A percentile compares a stretch with the other conserved stretches of the same genome.
phyloP scores from a whole-genome alignment of 2,797 vertebrate species.

The Menidia menidia region DNA sequence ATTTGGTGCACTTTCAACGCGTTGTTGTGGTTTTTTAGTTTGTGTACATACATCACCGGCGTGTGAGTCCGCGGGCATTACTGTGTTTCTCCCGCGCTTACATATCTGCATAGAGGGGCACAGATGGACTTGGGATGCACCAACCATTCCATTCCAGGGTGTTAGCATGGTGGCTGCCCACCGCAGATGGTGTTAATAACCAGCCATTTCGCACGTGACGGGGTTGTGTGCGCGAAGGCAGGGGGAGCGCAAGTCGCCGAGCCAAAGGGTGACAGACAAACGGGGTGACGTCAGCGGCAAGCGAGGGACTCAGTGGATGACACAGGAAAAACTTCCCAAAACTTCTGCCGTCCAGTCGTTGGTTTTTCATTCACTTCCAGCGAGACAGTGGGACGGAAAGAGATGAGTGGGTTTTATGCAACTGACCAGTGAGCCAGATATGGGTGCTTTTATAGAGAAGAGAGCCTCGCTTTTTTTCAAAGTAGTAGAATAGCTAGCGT shows the following conservation, averaged over 20 bases:
- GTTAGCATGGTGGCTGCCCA: constrained; percentile 43
- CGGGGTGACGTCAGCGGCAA: constrained; percentile 10
- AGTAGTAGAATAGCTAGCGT: constrained; percentile 13
- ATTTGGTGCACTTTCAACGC: constrained; percentile 1
- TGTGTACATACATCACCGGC: constrained; percentile 2
- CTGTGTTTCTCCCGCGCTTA: constrained; percentile 17
- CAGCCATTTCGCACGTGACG: constrained; percentile 51
- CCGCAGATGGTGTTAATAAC: constrained; percentile 66
- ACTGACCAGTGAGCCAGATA: constrained; percentile 61
- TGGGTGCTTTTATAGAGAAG: constrained; percentile 57
- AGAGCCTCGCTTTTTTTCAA: constrained; percentile 40
- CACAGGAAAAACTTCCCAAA: background rate
- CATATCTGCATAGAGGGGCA: constrained; percentile 37
- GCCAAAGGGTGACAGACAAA: background rate
- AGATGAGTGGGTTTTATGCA: constrained; percentile 61
- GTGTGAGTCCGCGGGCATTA: constrained; percentile 13
- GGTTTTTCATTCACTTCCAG: constrained; percentile 33
- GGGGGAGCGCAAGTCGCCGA: constrained; percentile 30
- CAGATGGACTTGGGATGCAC: constrained; percentile 57
- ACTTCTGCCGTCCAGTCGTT: constrained; percentile 14
- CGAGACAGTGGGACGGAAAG: constrained; percentile 39
- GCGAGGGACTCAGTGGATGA: constrained; percentile 1
- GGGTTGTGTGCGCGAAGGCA: constrained; percentile 17
- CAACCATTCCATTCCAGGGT: constrained; percentile 51
- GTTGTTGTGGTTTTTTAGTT: constrained; percentile 11